phyloP scores from a whole-genome alignment of 2,797 vertebrate species.

The Lutjanus argentimaculatus region DNA sequence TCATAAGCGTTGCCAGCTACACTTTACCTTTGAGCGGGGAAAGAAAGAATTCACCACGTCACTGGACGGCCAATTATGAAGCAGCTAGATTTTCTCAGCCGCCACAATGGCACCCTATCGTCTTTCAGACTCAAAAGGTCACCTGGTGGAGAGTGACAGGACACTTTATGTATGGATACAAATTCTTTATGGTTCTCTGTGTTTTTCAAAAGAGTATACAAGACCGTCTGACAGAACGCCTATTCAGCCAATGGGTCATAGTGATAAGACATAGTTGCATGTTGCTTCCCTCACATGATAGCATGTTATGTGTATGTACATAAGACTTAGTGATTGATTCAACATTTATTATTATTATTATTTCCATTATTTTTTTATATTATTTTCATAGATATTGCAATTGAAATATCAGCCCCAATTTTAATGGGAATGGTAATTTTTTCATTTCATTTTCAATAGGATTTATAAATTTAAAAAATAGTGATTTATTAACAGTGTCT shows the following conservation, averaged over 20 bases:
- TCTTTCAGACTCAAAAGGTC: constrained; percentile 80
- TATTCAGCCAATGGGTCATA: constrained; percentile 26
- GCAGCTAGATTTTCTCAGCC: constrained; percentile 68
- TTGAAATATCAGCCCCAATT: too few relatives aligned
- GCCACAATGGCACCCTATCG: constrained; percentile 73
- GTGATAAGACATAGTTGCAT: background rate
- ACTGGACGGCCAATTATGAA: constrained; percentile 72
- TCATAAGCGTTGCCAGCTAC: constrained; percentile 66
- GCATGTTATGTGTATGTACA: background rate
- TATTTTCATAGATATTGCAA: too few relatives aligned
- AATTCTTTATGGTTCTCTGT: constrained; percentile 66
- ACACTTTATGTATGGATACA: constrained; percentile 63
- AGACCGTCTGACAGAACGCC: constrained; percentile 24
- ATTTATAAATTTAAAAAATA: too few relatives aligned
- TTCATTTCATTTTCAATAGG: too few relatives aligned
- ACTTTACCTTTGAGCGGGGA: constrained; percentile 61
- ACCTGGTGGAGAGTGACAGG: constrained; percentile 69
- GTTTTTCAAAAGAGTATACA: constrained; percentile 45
- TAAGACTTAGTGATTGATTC: background rate
- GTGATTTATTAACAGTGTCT: too few relatives aligned
- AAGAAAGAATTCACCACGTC: constrained; percentile 50
- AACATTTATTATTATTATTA: background rate
- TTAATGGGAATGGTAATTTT: too few relatives aligned
- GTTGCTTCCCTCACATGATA: background rate
- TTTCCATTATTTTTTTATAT: too few relatives aligned